These are phyloP conservation scores for Clitarchus hookeri DNA, from an alignment of 2,888 invertebrate species.

Conservation along the genomic window DNA sequence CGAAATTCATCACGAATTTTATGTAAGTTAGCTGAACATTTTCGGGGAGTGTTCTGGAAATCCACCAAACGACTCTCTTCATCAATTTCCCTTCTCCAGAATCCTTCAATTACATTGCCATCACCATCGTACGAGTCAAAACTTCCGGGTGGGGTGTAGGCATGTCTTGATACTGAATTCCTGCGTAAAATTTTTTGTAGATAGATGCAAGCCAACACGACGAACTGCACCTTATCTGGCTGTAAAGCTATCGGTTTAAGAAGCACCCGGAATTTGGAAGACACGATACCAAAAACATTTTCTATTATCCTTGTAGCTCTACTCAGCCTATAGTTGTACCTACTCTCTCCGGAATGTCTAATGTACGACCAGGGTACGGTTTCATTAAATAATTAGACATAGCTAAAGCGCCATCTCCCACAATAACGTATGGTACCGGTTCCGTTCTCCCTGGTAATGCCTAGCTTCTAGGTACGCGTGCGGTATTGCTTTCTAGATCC, in stretches of 20 bases:
- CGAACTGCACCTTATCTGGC: background rate
- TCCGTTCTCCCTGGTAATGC: background rate
- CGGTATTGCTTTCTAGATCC: background rate
- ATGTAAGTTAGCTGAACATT: too few relatives aligned
- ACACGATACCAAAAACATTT: background rate
- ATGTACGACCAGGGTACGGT: slow-evolving; percentile 5
- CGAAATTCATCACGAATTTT: too few relatives aligned
- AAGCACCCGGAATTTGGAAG: slow-evolving; percentile 5
- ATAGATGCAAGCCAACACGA: slow-evolving; percentile 7
- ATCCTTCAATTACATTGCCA: too few relatives aligned
- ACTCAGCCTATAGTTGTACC: background rate
- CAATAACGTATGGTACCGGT: slow-evolving; percentile 24
- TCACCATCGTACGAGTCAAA: too few relatives aligned
- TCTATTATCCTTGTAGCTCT: too few relatives aligned
- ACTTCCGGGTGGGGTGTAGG: too few relatives aligned
- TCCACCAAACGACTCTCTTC: too few relatives aligned
- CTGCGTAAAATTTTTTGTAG: background rate
- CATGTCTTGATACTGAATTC: too few relatives aligned
- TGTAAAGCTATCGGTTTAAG: background rate
- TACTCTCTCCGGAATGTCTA: background rate
- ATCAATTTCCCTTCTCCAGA: too few relatives aligned
- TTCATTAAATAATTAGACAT: too few relatives aligned
- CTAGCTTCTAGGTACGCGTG: background rate
- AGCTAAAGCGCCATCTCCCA: slow-evolving; percentile 29
- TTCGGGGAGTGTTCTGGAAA: too few relatives aligned